A percentile compares a stretch with the other conserved stretches of the same genome.
Evolutionary conservation across 2,797 vertebrate genomes (phyloP).

Genomic region (Rhinogobio ventralis): DNA sequence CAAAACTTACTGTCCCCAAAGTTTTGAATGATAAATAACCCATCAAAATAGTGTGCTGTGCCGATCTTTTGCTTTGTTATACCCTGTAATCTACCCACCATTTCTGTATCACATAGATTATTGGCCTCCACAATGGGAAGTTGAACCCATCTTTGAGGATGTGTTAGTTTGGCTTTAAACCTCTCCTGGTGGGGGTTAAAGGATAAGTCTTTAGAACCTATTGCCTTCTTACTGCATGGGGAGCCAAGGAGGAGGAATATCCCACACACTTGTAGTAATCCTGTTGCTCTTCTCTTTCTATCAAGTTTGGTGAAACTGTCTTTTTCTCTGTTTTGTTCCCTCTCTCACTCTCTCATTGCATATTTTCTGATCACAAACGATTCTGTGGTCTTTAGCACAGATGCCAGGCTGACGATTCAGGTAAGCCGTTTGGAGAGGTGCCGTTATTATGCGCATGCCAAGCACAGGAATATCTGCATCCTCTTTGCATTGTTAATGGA

Average conservation of each 20-base stretch:
- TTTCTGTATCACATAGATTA: slow-evolving; percentile 43
- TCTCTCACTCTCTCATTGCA: slow-evolving; percentile 56
- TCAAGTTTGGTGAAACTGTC: slow-evolving; percentile 46
- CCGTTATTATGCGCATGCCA: slow-evolving; percentile 80
- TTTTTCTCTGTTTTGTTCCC: background rate
- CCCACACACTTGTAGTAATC: slow-evolving; percentile 79
- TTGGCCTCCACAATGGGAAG: slow-evolving; percentile 67
- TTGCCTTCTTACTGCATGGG: slow-evolving; percentile 34
- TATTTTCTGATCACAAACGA: slow-evolving; percentile 74
- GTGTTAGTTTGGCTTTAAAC: slow-evolving; percentile 59
- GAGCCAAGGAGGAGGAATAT: slow-evolving; percentile 74
- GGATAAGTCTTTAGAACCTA: slow-evolving; percentile 49
- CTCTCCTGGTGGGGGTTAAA: slow-evolving; percentile 54
- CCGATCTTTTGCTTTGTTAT: slow-evolving; percentile 16
- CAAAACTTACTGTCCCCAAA: background rate
- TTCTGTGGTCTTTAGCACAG: slow-evolving; percentile 72
- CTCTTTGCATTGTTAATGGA: slow-evolving; percentile 81
- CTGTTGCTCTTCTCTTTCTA: slow-evolving; percentile 65
- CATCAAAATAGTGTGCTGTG: background rate
- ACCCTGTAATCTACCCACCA: background rate
- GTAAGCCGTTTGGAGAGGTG: slow-evolving; percentile 82
- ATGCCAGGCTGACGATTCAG: slow-evolving; percentile 79
- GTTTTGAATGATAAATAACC: background rate
- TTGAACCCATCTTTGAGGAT: slow-evolving; percentile 61
- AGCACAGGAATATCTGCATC: slow-evolving; percentile 77